Evolutionary conservation across 2,113 vertebrate species (phyloP).

Genomic region (Corydoras maculifer): DNA sequence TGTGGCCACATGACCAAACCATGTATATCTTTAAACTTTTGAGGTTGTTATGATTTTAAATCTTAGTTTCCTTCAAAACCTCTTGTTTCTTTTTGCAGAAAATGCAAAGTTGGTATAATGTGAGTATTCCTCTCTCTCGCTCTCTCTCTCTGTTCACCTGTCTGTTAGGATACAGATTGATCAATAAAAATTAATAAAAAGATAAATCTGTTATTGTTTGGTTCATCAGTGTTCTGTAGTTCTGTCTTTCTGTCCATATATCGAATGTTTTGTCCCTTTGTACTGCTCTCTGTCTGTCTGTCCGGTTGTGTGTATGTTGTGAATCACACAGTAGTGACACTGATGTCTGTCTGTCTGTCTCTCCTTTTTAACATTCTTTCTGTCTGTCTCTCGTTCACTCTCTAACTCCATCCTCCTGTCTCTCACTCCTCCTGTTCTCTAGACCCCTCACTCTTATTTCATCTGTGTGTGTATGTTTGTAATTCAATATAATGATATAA

Average conservation of each 20-base stretch:
- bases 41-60: not conserved
- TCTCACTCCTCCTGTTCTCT: not conserved
- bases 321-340: not conserved
- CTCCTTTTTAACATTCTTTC: not conserved
- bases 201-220: no score
- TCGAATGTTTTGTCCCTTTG: not conserved
- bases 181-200: no score
- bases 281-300: not conserved
- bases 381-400: slow-evolving; percentile 1
- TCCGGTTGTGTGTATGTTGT: not conserved
- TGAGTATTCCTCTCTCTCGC: slow-evolving; percentile 62
- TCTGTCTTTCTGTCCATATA: not conserved
- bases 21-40: not conserved
- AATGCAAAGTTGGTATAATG: slow-evolving; percentile 93
- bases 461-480: not conserved
- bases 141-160: not conserved
- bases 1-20: no score
- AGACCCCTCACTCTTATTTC: not conserved
- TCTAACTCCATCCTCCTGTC: not conserved
- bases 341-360: not conserved
- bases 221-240: no score
- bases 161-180: not conserved
- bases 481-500: no score
- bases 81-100: slow-evolving; percentile 68
- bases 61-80: no score